phyloP scores from a whole-genome alignment of 2,888 invertebrate genomes.

The Lithosia quadra region DNA sequence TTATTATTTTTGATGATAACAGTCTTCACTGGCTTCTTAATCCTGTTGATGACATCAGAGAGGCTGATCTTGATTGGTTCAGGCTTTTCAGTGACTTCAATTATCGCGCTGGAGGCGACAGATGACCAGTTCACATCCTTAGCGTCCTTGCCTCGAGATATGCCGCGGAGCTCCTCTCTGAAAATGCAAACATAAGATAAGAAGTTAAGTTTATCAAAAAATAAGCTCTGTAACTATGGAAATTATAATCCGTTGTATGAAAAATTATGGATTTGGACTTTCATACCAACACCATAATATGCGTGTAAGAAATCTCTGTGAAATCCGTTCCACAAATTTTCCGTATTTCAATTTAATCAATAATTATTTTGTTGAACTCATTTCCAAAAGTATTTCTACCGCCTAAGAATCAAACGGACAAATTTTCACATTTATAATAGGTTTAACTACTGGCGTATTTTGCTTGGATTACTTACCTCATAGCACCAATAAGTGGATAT shows the following conservation, averaged over 20 bases:
- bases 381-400: not conserved
- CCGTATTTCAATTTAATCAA: not conserved
- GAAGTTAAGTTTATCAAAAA: not conserved
- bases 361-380: too few relatives aligned
- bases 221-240: too few relatives aligned
- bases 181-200: slow-evolving; percentile 22
- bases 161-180: slow-evolving; percentile 94
- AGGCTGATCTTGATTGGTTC: slow-evolving; percentile 92
- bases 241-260: not conserved
- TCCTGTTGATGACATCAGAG: slow-evolving; percentile 89
- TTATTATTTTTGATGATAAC: slow-evolving; percentile 85
- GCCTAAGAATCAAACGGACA: not conserved
- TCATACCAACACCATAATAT: not conserved
- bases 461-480: slow-evolving; percentile 87
- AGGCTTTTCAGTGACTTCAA: slow-evolving; percentile 89
- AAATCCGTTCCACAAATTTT: not conserved
- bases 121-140: slow-evolving; percentile 95
- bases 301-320: too few relatives aligned
- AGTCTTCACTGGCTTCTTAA: slow-evolving; percentile 89
- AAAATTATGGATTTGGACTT: not conserved
- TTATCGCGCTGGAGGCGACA: slow-evolving; percentile 89
- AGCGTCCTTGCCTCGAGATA: slow-evolving; percentile 93
- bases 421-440: not conserved
- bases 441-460: not conserved
- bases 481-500: slow-evolving; percentile 96